Base-by-base conservation (phyloP, 2,113 vertebrate species). In the Syrrhaptes paradoxus region DNA sequence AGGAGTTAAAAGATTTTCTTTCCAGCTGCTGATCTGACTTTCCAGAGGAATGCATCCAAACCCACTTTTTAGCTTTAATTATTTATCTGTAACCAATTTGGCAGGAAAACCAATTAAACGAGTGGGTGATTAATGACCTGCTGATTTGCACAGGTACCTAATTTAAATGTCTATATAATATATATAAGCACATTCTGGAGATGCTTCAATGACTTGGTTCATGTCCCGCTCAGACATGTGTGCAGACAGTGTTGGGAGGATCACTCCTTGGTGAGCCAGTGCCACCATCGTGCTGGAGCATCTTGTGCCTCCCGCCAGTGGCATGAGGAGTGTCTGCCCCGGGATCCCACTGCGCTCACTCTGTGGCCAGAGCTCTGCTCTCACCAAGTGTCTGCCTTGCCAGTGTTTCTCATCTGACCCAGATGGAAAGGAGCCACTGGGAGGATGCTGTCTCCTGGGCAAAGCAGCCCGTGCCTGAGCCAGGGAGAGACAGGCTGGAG, bases 11-110 rank as follows among this genome's bases (percentile, higher is more conserved):
- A 83, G 87, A 91, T 87, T 93, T 89, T 58, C 74, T 70, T 91
- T 59, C 85, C 83, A 78, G 95, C 79, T 85, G 62, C 94, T 96
- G 89, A 89, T 89, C 89, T 1, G 31, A 18, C 96, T 97, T 97
- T 97, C 89, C 95, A 96, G 85, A 73, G 88, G 87, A 96, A 95
- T 85, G 95, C 96, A 87, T 96, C 92, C 96, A 96, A 96, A 96
- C 52, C 93, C 74, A 93, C 95, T 95, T 96, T 94, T 97, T 94
- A 96, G 61, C 79, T 97, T 97, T 97, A 97, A 97, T 97, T 97
- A 97, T 97, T 97, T 97, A 97, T 97, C 97, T 96, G 96, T 96
- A 96, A 97, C 97, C 97, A 98, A 97, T 97, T 97, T 97, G 97
- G 96, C 95, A 97, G 94, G 86, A 92, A 97, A 98, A 95, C 82